Base-by-base conservation (phyloP, 2,113 vertebrate species). In the Psettodes erumei region DNA sequence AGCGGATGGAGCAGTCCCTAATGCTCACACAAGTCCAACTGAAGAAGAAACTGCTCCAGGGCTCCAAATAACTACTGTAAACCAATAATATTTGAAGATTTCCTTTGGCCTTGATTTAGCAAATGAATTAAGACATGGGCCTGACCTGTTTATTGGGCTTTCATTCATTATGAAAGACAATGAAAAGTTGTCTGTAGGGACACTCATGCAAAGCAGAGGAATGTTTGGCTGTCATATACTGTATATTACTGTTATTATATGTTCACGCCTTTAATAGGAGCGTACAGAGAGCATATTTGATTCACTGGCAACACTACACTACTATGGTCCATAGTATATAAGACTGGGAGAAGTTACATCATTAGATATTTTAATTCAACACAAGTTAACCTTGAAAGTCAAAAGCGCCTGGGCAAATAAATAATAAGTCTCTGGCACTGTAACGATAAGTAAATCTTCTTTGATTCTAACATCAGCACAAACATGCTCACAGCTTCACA, bases 1-100 rank as follows among this genome's bases (percentile, higher is more conserved):
- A n/a, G n/a, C n/a, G n/a, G n/a, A n/a, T 51, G 37, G 45, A 70
- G 45, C 4, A 0, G n/a, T 67, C 51, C 51, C 45, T 21, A 3
- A 40, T 69, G 70, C 25, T 63, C 12, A 75, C 35, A 27, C 33
- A 43, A 82, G 40, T 30, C 35, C 70, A 60, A 2, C 45, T 30
- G 37, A 70, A 40, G 62, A 27, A 42, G 16, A 74, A 85, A 75
- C n/a, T 35, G 42, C 77, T 79, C 11, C 56, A 71, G 74, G 75
- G 51, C 71, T 78, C 63, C 40, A 64, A 76, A 32, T 69, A 76
- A 71, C 62, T 54, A 18, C 48, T 74, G 67, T 33, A 74, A 68
- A 48, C 8, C 51, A 65, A 71, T 58, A 32, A 37, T 12, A 40
- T 43, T 64, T 74, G 61, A 66, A 76, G 54, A 50, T 78, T 75